Conservation (phyloP, 2,113 vertebrate species). For the Ochotona princeps region DNA sequence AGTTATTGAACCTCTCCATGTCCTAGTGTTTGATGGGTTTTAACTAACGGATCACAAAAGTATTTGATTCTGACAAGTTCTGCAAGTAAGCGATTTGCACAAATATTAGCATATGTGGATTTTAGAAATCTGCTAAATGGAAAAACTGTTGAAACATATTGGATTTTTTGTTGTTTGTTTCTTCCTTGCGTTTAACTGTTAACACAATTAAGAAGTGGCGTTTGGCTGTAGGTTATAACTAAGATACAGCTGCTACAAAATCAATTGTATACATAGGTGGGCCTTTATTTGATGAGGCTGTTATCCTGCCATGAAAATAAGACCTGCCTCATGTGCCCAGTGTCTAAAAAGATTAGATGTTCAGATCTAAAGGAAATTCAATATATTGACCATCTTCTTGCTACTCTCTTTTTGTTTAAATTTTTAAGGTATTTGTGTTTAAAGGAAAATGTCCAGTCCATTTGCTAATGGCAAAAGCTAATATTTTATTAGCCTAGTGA, state of each 20-base stretch:
- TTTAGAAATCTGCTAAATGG: constrained; percentile 67
- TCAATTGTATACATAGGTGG: not conserved
- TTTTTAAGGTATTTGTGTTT: constrained; percentile 41
- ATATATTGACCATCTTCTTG: not conserved
- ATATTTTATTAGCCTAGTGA: constrained; percentile 8
- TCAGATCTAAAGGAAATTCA: constrained; percentile 40
- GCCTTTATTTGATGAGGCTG: constrained; percentile 32
- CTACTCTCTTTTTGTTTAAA: constrained; percentile 45
- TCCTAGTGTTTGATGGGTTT: not conserved
- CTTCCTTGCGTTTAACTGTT: not conserved
- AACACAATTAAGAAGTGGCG: not conserved
- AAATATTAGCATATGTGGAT: constrained; percentile 64
- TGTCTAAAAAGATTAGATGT: constrained; percentile 31
- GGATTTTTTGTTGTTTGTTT: constrained; percentile 31
- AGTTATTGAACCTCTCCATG: not conserved
- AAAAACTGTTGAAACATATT: constrained; percentile 56
- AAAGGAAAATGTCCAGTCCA: not conserved
- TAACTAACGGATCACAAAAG: constrained; percentile 65
- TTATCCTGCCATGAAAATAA: constrained; percentile 30
- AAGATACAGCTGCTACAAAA: constrained; percentile 9
- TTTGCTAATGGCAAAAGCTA: constrained; percentile 28
- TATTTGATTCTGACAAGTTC: constrained; percentile 52
- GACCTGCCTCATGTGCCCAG: not conserved
- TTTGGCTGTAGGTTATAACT: constrained; percentile 48
- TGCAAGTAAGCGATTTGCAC: constrained; percentile 64